Percentiles rank a stretch among this genome's conserved stretches.
Conservation (phyloP, 1,140 invertebrate genomes). For the Andricus grossulariae region DNA sequence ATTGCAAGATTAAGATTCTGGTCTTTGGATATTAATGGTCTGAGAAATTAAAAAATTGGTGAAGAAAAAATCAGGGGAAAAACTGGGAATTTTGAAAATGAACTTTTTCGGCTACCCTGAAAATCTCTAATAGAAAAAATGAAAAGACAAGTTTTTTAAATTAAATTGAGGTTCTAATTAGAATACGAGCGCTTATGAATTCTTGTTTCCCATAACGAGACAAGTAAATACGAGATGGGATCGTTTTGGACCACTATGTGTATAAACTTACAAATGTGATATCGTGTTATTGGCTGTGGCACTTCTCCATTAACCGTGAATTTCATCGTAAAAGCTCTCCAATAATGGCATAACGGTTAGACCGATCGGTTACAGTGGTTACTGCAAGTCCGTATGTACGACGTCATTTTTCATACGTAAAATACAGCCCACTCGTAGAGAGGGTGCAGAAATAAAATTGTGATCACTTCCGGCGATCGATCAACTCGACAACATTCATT, state of each 20-base stretch:
- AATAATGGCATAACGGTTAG: constrained; percentile 11
- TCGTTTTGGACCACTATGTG: neutral
- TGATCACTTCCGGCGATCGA: constrained; percentile 24
- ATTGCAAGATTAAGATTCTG: too few relatives aligned
- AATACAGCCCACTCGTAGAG: neutral
- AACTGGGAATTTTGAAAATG: too few relatives aligned
- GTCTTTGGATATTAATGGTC: too few relatives aligned
- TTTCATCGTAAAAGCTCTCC: constrained; percentile 19
- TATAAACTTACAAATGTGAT: constrained; percentile 15
- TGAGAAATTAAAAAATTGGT: too few relatives aligned
- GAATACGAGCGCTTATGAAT: neutral
- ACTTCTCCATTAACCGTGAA: constrained; percentile 27
- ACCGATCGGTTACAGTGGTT: constrained; percentile 6
- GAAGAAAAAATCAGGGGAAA: too few relatives aligned
- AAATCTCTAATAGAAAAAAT: too few relatives aligned
- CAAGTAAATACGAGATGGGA: constrained; percentile 20
- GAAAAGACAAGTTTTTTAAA: neutral
- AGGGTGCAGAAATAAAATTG: constrained; percentile 14
- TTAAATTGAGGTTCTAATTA: neutral
- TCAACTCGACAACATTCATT: constrained; percentile 16
- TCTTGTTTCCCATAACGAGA: constrained; percentile 15
- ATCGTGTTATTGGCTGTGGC: constrained; percentile 16
- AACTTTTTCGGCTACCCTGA: too few relatives aligned
- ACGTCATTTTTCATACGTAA: constrained; percentile 14
- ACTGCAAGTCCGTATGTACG: neutral